Evolutionary conservation across 2,888 invertebrate species (phyloP).

Genomic region (Lepetodrilus schrolli): DNA sequence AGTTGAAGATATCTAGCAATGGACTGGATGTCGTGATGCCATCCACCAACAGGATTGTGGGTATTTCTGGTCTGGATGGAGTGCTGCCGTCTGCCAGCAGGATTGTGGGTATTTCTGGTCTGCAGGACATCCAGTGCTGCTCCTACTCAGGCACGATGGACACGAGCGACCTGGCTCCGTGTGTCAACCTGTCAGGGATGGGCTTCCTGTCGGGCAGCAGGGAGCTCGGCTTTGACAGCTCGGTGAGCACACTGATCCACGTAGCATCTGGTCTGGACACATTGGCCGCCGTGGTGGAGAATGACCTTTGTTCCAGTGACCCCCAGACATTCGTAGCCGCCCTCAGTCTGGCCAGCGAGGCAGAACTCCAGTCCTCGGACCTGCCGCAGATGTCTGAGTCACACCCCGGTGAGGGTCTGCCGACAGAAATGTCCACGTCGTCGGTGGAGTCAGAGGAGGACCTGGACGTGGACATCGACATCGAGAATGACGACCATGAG

Average conservation of each 20-base stretch:
- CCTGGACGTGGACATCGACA: conserved; percentile 64
- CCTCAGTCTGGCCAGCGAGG: neutral
- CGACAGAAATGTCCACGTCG: neutral
- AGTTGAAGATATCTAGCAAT: neutral
- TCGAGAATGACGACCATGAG: conserved; percentile 58
- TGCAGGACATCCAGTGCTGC: neutral
- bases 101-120: conserved; percentile 4
- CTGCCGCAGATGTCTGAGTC: neutral
- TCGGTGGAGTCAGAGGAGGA: conserved; percentile 53
- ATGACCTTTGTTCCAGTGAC: neutral
- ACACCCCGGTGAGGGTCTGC: neutral
- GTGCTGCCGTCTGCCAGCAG: neutral
- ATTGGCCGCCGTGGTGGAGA: conserved; percentile 12
- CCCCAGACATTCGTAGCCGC: neutral
- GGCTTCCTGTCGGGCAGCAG: neutral
- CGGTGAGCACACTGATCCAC: neutral
- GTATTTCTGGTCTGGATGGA: neutral
- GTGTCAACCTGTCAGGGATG: conserved; percentile 4
- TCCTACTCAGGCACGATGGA: neutral
- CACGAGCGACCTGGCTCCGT: neutral
- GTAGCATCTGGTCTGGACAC: conserved; percentile 2
- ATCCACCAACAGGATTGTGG: neutral
- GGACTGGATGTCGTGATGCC: too few species aligned
- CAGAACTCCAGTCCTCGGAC: neutral
- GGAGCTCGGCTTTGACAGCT: conserved; percentile 13